Evolutionary conservation across 1,140 invertebrate species (phyloP).

Genomic region (Colletes gigas): DNA sequence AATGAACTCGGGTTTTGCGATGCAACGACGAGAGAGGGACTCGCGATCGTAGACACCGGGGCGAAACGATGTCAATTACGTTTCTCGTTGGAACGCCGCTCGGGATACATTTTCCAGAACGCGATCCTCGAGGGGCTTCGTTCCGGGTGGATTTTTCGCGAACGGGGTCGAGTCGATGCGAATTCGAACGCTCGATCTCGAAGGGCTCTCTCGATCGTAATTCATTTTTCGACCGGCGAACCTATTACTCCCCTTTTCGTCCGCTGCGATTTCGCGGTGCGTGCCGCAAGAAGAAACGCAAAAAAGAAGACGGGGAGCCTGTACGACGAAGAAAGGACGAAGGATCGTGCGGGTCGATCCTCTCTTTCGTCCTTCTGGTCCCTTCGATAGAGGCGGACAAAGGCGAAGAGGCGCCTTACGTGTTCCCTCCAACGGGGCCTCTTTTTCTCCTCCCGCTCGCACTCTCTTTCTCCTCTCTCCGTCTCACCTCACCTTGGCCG

Average conservation of each 20-base stretch:
- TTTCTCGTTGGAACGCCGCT: background rate
- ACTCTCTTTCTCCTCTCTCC: slow-evolving; percentile 48
- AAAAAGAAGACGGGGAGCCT: slow-evolving; percentile 14
- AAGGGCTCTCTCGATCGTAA: background rate
- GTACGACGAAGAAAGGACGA: slow-evolving; percentile 23
- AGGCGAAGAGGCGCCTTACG: slow-evolving; percentile 64
- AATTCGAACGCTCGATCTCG: background rate
- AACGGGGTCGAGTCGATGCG: background rate
- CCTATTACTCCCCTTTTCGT: slow-evolving; percentile 23
- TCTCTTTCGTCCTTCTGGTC: slow-evolving; percentile 50
- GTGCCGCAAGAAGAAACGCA: slow-evolving; percentile 4
- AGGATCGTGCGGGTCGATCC: slow-evolving; percentile 33
- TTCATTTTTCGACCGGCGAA: slow-evolving; percentile 6
- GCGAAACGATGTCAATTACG: background rate
- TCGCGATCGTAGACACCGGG: background rate
- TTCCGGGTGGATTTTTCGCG: too few relatives aligned
- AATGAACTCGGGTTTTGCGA: slow-evolving; percentile 13
- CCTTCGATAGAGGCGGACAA: slow-evolving; percentile 64
- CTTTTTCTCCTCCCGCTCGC: slow-evolving; percentile 41
- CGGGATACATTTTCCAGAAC: slow-evolving; percentile 1
- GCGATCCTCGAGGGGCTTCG: too few relatives aligned
- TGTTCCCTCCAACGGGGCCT: slow-evolving; percentile 47
- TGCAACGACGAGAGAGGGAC: background rate
- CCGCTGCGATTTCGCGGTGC: slow-evolving; percentile 36
- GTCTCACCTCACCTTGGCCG: slow-evolving; percentile 75